phyloP scores from a whole-genome alignment of 1,140 invertebrate species.

The Mycetomoellerius zeteki region DNA sequence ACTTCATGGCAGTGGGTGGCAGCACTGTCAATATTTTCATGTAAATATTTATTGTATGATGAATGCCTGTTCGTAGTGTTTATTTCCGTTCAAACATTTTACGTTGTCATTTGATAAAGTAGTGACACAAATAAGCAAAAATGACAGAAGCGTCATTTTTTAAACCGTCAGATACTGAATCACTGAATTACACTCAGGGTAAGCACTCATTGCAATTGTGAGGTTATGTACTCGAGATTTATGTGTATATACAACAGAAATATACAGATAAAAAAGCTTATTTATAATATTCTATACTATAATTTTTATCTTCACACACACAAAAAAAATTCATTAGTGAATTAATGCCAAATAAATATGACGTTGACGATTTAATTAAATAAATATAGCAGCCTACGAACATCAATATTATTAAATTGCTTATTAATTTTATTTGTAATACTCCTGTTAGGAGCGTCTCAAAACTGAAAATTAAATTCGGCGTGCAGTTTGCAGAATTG shows the following conservation, averaged over 20 bases:
- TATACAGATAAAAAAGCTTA: not conserved
- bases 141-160: constrained; percentile 74
- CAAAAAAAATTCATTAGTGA: constrained; percentile 2
- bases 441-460: too few relatives aligned
- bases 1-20: not conserved
- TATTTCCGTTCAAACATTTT: not conserved
- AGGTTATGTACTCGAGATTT: not conserved
- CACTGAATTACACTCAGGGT: constrained; percentile 77
- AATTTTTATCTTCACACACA: not conserved
- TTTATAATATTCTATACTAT: not conserved
- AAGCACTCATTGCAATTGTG: not conserved
- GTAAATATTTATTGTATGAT: constrained; percentile 16
- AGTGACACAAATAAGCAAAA: not conserved
- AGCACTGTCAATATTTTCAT: constrained; percentile 5
- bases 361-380: not conserved
- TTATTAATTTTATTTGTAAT: too few relatives aligned
- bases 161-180: constrained; percentile 72
- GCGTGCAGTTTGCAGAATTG: too few relatives aligned
- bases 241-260: not conserved
- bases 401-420: too few relatives aligned
- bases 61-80: not conserved
- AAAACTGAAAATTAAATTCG: too few relatives aligned
- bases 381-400: too few relatives aligned
- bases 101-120: constrained; percentile 28
- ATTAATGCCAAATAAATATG: not conserved